Evolutionary conservation across 2,797 vertebrate genomes (phyloP).

Genomic region (Halcyon smyrnensis): DNA sequence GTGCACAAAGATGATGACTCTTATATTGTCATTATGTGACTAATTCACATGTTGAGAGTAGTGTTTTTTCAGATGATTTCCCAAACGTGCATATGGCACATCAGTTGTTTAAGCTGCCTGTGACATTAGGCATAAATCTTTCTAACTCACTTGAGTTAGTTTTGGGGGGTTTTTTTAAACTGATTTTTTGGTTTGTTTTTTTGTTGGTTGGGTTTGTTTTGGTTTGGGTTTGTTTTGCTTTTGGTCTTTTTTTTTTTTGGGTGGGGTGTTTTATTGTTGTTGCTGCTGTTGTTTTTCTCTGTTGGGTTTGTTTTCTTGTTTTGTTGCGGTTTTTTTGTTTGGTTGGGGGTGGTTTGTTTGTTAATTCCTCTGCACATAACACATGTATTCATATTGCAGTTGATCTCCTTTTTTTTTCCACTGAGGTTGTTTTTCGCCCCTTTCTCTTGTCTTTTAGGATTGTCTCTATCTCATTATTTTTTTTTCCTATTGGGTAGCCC

Average conservation of each 20-base stretch:
- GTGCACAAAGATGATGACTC: neutral
- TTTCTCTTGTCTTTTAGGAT: neutral
- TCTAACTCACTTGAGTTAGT: neutral
- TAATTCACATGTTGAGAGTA: neutral
- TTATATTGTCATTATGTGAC: neutral
- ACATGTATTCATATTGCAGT: neutral
- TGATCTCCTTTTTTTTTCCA: neutral
- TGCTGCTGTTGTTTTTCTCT: too few relatives aligned
- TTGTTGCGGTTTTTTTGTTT: too few relatives aligned
- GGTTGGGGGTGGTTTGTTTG: neutral
- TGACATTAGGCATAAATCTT: neutral
- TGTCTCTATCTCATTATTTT: neutral
- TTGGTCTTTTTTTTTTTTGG: too few relatives aligned
- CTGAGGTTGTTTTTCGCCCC: rapidly evolving
- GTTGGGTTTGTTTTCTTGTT: too few relatives aligned
- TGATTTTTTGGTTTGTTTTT: too few relatives aligned
- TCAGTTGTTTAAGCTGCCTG: neutral
- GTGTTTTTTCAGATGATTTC: neutral
- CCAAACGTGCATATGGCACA: neutral
- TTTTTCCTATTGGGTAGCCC: neutral
- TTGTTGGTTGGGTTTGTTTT: too few relatives aligned
- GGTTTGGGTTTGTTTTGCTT: too few relatives aligned
- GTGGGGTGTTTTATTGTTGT: too few relatives aligned
- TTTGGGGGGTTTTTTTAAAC: neutral
- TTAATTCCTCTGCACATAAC: neutral